These are phyloP conservation scores for Otocyon megalotis DNA, from an alignment of 2,113 vertebrate species.

Conservation along the genomic window DNA sequence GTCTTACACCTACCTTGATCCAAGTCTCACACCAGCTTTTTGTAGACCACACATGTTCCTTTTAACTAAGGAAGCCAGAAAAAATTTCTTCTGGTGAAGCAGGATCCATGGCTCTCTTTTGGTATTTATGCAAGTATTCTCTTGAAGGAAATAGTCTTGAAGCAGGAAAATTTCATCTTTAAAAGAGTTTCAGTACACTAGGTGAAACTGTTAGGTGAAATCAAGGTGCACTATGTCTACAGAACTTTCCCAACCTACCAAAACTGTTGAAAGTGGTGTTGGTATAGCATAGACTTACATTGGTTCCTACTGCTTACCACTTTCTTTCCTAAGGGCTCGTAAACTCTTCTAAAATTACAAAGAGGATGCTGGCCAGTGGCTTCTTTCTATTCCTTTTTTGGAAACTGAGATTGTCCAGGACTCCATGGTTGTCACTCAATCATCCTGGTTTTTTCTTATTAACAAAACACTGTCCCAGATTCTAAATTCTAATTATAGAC, in stretches of 20 bases:
- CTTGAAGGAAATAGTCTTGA: slow-evolving; percentile 40
- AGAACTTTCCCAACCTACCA: not conserved
- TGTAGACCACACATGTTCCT: not conserved
- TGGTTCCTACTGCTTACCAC: not conserved
- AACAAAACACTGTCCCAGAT: not conserved
- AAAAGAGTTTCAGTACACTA: slow-evolving; percentile 6
- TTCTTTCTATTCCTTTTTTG: not conserved
- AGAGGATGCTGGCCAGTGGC: not conserved
- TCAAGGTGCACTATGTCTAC: not conserved
- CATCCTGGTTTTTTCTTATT: not conserved
- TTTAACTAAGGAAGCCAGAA: slow-evolving; percentile 22
- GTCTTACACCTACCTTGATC: not conserved
- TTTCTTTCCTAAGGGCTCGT: not conserved
- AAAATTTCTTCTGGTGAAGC: slow-evolving; percentile 17
- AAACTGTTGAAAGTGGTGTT: not conserved
- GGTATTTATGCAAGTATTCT: slow-evolving; percentile 21
- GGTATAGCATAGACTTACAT: not conserved
- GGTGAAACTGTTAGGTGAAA: slow-evolving; percentile 18
- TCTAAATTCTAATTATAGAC: not conserved
- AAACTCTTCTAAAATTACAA: not conserved
- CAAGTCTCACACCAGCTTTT: slow-evolving; percentile 1
- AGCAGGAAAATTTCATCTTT: not conserved
- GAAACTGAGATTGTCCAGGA: not conserved
- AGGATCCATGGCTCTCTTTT: not conserved
- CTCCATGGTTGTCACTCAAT: not conserved